A percentile compares a stretch with the other conserved stretches of the same genome.
Conservation (phyloP, 2,797 vertebrate species). For the Danio tinwini region DNA sequence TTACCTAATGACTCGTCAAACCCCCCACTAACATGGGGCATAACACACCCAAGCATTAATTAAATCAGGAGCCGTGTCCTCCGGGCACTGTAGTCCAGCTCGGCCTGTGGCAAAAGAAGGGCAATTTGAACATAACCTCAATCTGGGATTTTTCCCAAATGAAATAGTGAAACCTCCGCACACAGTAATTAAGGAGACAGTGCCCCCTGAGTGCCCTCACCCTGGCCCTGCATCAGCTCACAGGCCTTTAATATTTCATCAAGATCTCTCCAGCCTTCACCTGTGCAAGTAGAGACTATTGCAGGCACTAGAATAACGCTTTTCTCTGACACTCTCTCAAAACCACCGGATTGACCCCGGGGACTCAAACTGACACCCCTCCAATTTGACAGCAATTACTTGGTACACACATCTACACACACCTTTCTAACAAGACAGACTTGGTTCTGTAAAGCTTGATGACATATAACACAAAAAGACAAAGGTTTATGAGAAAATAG, state of each 20-base stretch:
- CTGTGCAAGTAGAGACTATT: conserved; percentile 47
- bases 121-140: conserved; percentile 59
- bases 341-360: conserved; percentile 33
- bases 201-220: conserved; percentile 50
- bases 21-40: conserved; percentile 19
- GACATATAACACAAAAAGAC: neutral
- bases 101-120: conserved; percentile 28
- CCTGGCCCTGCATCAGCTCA: conserved; percentile 38
- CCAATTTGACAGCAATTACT: conserved; percentile 41
- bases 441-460: neutral
- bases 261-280: conserved; percentile 50
- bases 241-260: conserved; percentile 60
- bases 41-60: conserved; percentile 46
- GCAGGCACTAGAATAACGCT: conserved; percentile 35
- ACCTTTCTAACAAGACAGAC: neutral
- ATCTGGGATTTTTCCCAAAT: conserved; percentile 54
- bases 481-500: neutral
- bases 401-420: neutral
- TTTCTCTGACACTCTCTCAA: conserved; percentile 40
- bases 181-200: conserved; percentile 59
- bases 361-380: conserved; percentile 40
- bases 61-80: conserved; percentile 45
- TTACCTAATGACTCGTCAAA: conserved; percentile 40
- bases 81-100: conserved; percentile 44
- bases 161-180: conserved; percentile 36